Percentiles rank a stretch among this genome's conserved stretches.
Evolutionary conservation across 1,140 invertebrate genomes (phyloP).

Genomic region (Hesperophylax magnus): DNA sequence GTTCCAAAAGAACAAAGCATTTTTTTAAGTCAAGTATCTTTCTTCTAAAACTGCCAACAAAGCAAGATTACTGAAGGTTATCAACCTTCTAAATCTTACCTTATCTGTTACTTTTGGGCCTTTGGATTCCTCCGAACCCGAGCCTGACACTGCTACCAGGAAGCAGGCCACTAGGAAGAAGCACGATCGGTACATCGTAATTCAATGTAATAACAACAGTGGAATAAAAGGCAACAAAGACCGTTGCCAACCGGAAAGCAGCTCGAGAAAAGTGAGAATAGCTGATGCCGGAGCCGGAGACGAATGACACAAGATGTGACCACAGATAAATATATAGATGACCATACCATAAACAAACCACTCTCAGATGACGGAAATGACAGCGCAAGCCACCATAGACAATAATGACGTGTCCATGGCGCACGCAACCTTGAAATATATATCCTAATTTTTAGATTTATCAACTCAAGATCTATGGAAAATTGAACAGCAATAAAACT

Average conservation of each 20-base stretch:
- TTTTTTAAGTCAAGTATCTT: no score
- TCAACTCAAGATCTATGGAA: neutral
- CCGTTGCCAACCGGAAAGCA: neutral
- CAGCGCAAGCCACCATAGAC: conserved; percentile 17
- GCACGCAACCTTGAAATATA: neutral
- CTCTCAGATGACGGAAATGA: conserved; percentile 23
- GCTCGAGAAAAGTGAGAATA: conserved; percentile 6
- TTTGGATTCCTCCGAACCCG: conserved; percentile 47
- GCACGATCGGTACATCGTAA: conserved; percentile 9
- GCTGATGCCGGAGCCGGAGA: neutral
- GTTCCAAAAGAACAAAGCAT: no score
- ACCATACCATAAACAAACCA: no score
- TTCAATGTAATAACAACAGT: neutral
- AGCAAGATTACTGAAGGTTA: conserved; percentile 26
- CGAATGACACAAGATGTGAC: neutral
- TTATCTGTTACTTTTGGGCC: conserved; percentile 56
- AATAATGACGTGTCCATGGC: neutral
- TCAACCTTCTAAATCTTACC: conserved; percentile 45
- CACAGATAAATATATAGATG: no score
- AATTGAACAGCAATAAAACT: no score
- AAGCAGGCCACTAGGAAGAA: conserved; percentile 33
- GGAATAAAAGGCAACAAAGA: neutral
- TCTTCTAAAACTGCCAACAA: conserved; percentile 33
- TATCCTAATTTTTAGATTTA: conserved; percentile 9
- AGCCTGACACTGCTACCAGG: conserved; percentile 25